A percentile compares a stretch with the other conserved stretches of the same genome.
These are phyloP conservation scores for Conops quadrifasciatus DNA, from an alignment of 2,888 invertebrate species.

Conservation along the genomic window DNA sequence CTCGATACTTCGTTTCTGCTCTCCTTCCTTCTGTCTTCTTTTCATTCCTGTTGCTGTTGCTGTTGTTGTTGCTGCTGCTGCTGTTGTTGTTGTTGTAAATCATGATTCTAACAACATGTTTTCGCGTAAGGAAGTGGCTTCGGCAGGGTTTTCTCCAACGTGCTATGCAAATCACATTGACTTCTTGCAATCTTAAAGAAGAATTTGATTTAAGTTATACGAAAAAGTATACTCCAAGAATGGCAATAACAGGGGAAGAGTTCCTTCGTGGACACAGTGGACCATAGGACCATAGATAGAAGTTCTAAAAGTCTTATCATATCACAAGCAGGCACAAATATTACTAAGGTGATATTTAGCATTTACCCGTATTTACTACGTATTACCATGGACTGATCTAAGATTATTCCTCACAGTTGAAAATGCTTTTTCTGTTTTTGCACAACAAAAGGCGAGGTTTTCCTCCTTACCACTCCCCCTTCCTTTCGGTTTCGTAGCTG, in stretches of 20 bases:
- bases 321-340: no score
- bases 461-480: no score
- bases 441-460: no score
- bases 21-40: background rate
- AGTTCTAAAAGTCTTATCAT: no score
- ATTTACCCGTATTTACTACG: no score
- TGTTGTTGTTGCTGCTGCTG: background rate
- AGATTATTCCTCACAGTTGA: no score
- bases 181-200: slow-evolving; percentile 29
- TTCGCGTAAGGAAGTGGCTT: slow-evolving; percentile 24
- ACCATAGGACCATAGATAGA: background rate
- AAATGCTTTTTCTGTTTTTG: no score
- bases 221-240: background rate
- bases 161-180: slow-evolving; percentile 33
- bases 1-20: background rate
- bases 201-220: slow-evolving; percentile 16
- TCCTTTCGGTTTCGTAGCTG: background rate
- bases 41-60: background rate
- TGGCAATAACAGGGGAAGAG: background rate
- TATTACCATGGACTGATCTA: no score
- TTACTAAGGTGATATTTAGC: background rate
- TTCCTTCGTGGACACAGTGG: background rate
- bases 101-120: slow-evolving; percentile 9
- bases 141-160: slow-evolving; percentile 9
- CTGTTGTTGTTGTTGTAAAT: background rate